Evolutionary conservation across 2,797 vertebrate genomes (phyloP).

Genomic region (Artibeus jamaicensis): DNA sequence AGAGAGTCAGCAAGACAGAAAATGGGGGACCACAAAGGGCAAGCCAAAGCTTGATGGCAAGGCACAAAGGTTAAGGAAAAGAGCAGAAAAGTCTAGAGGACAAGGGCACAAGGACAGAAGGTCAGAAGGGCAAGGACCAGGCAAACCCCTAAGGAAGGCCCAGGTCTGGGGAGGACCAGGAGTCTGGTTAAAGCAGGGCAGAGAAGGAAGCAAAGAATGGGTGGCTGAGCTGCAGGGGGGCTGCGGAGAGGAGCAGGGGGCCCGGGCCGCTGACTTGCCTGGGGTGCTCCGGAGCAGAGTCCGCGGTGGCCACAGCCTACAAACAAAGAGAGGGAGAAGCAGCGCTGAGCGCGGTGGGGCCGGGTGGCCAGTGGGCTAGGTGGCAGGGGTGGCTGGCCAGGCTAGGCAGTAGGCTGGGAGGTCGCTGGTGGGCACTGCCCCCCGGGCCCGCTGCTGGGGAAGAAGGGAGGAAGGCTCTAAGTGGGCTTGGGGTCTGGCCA

Average conservation of each 20-base stretch:
- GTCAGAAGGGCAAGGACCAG: neutral
- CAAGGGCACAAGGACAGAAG: neutral
- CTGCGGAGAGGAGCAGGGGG: neutral
- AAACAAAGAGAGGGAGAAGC: constrained; percentile 89
- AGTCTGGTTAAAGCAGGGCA: neutral
- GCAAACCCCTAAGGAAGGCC: neutral
- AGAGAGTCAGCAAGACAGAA: neutral
- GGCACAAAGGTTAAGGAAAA: neutral
- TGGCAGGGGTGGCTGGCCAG: constrained; percentile 60
- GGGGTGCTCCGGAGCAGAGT: constrained; percentile 84
- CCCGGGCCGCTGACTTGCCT: constrained; percentile 86
- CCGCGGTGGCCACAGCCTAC: constrained; percentile 85
- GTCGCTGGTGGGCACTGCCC: constrained; percentile 72
- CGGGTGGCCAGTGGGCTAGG: constrained; percentile 65
- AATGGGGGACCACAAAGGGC: neutral
- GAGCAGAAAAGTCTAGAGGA: neutral
- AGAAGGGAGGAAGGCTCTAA: constrained; percentile 45
- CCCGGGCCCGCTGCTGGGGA: constrained; percentile 77
- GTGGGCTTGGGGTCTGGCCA: constrained; percentile 50
- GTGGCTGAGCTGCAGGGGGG: constrained; percentile 33
- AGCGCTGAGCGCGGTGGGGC: constrained; percentile 79
- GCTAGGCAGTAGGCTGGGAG: constrained; percentile 58
- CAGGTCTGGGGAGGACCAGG: neutral
- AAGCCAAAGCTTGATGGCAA: neutral
- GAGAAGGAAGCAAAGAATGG: neutral